Evolutionary conservation across 2,888 invertebrate genomes (phyloP).

Genomic region (Lithophane ornitopus): DNA sequence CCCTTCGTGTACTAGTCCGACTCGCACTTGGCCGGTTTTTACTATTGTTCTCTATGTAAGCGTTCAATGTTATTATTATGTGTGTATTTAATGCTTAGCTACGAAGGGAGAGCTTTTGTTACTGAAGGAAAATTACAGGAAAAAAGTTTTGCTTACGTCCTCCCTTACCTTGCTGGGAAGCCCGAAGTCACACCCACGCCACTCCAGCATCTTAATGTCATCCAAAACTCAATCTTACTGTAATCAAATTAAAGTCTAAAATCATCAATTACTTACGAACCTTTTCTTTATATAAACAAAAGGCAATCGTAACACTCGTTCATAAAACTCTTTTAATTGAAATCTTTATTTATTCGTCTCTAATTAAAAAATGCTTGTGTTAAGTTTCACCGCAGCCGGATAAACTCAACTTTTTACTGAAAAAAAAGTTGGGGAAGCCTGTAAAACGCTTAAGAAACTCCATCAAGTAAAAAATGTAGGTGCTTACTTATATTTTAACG

Average conservation of each 20-base stretch:
- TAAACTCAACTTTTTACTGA: slow-evolving; percentile 47
- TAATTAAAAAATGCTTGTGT: slow-evolving; percentile 54
- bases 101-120: not conserved
- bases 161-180: not conserved
- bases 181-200: not conserved
- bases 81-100: not conserved
- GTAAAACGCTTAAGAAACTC: slow-evolving; percentile 43
- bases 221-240: not conserved
- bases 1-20: no score
- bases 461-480: slow-evolving; percentile 40
- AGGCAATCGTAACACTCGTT: slow-evolving; percentile 18
- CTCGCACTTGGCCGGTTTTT: no score
- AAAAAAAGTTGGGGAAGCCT: slow-evolving; percentile 48
- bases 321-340: slow-evolving; percentile 4
- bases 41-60: not conserved
- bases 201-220: not conserved
- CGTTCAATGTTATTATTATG: slow-evolving; percentile 10
- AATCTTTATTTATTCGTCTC: slow-evolving; percentile 22
- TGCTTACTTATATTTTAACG: slow-evolving; percentile 15
- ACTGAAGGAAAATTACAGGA: slow-evolving; percentile 16
- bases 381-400: slow-evolving; percentile 41
- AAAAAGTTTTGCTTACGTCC: slow-evolving; percentile 9
- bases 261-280: not conserved
- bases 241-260: slow-evolving; percentile 8
- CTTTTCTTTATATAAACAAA: slow-evolving; percentile 23